These are phyloP conservation scores for Chlorops oryzae DNA, from an alignment of 1,140 invertebrate genomes.

Conservation along the genomic window DNA sequence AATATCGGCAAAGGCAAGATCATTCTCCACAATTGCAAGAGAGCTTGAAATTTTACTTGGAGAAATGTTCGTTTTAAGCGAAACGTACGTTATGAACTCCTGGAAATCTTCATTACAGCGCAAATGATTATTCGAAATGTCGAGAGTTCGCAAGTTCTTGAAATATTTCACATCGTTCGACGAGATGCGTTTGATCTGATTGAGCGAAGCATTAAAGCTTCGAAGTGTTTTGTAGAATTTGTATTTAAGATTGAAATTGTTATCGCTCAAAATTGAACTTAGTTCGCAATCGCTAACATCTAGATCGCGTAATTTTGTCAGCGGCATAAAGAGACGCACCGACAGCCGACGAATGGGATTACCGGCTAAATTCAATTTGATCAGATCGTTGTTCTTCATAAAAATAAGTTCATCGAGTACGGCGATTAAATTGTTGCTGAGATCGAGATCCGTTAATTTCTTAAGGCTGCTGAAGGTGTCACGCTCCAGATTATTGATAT, in stretches of 20 bases:
- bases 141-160: slow-evolving; percentile 56
- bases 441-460: slow-evolving; percentile 59
- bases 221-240: slow-evolving; percentile 50
- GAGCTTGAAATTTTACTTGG: slow-evolving; percentile 47
- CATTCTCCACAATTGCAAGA: slow-evolving; percentile 48
- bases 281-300: slow-evolving; percentile 64
- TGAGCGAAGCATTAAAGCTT: slow-evolving; percentile 55
- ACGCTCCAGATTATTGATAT: slow-evolving; percentile 50
- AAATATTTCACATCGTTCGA: slow-evolving; percentile 52
- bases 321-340: slow-evolving; percentile 58
- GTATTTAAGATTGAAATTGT: slow-evolving; percentile 29
- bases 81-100: slow-evolving; percentile 55
- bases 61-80: slow-evolving; percentile 50
- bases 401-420: slow-evolving; percentile 58
- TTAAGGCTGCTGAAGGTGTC: slow-evolving; percentile 47
- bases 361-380: slow-evolving; percentile 61
- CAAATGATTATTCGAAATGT: slow-evolving; percentile 60
- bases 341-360: slow-evolving; percentile 63
- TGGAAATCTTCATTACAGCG: slow-evolving; percentile 57
- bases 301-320: slow-evolving; percentile 51
- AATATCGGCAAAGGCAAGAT: slow-evolving; percentile 18
- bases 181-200: slow-evolving; percentile 54
- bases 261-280: slow-evolving; percentile 58
- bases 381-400: slow-evolving; percentile 55
- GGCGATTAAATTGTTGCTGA: slow-evolving; percentile 61